phyloP scores from a whole-genome alignment of 2,113 vertebrate genomes.

The Dasyprocta punctata region DNA sequence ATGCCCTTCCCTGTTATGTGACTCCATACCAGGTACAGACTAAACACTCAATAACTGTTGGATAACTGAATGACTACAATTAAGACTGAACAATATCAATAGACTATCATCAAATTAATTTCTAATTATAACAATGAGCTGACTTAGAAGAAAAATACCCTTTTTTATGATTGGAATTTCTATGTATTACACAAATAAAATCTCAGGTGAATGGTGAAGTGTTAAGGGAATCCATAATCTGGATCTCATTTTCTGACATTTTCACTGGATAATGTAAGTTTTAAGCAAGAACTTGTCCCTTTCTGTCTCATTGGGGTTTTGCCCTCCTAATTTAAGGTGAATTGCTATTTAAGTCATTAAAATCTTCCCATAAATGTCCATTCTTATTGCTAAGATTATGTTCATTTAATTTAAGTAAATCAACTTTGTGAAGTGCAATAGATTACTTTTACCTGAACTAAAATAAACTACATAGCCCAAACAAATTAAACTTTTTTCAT shows the following conservation, averaged over 20 bases:
- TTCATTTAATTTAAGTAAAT: background rate
- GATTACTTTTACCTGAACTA: slow-evolving; percentile 5
- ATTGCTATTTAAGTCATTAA: background rate
- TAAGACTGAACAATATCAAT: background rate
- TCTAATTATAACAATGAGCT: background rate
- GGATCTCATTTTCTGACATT: background rate
- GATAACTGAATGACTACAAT: background rate
- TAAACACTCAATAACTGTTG: background rate
- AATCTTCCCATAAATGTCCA: background rate
- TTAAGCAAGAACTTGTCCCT: background rate
- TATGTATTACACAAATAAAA: background rate
- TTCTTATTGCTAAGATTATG: background rate
- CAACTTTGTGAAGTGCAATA: background rate
- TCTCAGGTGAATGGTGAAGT: background rate
- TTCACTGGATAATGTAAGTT: background rate
- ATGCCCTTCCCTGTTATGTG: background rate
- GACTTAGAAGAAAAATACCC: background rate
- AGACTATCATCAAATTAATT: background rate
- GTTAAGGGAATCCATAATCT: background rate
- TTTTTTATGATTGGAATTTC: background rate
- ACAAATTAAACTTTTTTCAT: background rate
- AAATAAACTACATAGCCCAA: background rate
- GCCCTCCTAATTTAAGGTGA: background rate
- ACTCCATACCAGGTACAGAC: background rate
- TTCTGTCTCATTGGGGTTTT: background rate